Base-by-base conservation (phyloP, 2,797 vertebrate species). In the Poeciliopsis presidionis region DNA sequence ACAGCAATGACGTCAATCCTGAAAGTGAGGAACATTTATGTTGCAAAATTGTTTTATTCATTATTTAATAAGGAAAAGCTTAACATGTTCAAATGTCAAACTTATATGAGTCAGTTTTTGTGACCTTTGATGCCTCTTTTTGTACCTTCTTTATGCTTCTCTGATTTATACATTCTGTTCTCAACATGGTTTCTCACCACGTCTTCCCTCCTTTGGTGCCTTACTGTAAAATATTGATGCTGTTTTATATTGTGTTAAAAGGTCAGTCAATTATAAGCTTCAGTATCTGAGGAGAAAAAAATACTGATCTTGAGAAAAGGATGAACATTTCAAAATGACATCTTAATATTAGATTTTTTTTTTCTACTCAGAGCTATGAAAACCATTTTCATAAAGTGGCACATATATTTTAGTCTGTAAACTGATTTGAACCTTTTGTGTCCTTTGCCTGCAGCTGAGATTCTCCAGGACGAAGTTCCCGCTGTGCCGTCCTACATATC, bases 401-500 rank as follows among this genome's bases (percentile, higher is more conserved):
- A 69, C 45, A 61, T 3, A 39, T 39, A 47, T 12, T 59, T 3
- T 4, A 45, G n/a, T 77, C 39, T 39, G 22, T 75, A 59, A 57
- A 45, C 41, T n/a, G 41, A 45, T 80, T 49, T 57, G 41, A 89
- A 74, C 30, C 20, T 16, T 71, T 63, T 0, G 9, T 18, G 41
- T n/a, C 30, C 79, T 77, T 39, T 28, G 63, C 45, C 82, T 73
- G 30, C 88, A 96, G 95, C 95, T 91, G 98, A 98, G 93, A 76
- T 89, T 63, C 94, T 95, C 71, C 94, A 95, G 20, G 97, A 98
- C 49, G 98, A 99, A 95, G 96, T 96, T 88, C 96, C 97, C 90
- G 96, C 97, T 84, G 97, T 99, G 90, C 97, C 98, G 33, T 94
- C 96, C 85, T 97, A 97, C 73, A 97, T 99, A 94, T 97, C 97